Evolutionary conservation across 2,888 invertebrate species (phyloP), one percentile per base, ranked within the genome.

Genomic region (Agrochola lychnidis): DNA sequence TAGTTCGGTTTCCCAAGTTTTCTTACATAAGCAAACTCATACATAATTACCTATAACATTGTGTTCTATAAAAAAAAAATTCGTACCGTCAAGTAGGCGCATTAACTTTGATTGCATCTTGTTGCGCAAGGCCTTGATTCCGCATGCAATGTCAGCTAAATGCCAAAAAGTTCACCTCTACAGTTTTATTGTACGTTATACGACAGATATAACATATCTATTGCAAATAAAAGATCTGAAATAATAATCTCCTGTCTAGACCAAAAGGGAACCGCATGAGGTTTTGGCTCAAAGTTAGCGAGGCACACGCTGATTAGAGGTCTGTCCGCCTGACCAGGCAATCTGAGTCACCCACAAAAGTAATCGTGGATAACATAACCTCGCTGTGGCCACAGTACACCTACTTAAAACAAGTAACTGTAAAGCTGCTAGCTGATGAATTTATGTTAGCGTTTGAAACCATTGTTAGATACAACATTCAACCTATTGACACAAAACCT

Each of bases 131-230:
- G 63, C 85, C 87, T 86, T 87, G 87, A 85, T 80, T 79, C 77
- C n/a, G 63, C 70, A 70, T 73, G 76, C 87, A 88, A 88, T 84
- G 87, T 84, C 87, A 88, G 68, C 51, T 68, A 84, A 89, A 89
- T 89, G 83, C 74, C 84, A 86, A 85, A 80, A 86, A 78, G 82
- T 85, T 79, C 78, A 78, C 76, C 73, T 80, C 64, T 67, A 63
- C 62, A 57, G 63, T 48, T 63, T 72, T 69, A 59, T 73, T 70
- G 16, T 73, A 53, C 42, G 51, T 61, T 70, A 22, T 62, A 57
- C 45, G 56, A 16, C n/a, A 76, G 64, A 68, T 53, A 30, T 61
- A 64, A 57, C 14, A 56, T 22, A 57, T n/a, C n/a, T n/a, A n/a
- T 66, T 70, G 40, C n/a, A 70, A 76, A 71, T 76, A 76, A 75